phyloP scores from a whole-genome alignment of 2,888 invertebrate species.

The Cotesia congregata region DNA sequence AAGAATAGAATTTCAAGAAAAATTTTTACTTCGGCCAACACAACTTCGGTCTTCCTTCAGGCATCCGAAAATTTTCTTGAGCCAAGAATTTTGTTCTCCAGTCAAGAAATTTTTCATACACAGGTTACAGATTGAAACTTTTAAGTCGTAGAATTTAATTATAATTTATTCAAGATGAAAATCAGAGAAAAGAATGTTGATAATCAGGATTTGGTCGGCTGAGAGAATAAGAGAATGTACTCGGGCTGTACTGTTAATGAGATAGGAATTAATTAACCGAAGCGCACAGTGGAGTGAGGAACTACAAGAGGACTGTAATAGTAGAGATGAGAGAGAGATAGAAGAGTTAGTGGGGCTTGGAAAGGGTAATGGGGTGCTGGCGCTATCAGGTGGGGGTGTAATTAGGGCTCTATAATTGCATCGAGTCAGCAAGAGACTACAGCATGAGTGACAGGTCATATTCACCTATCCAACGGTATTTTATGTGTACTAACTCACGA shows the following conservation, averaged over 20 bases:
- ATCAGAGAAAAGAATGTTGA: slow-evolving; percentile 15
- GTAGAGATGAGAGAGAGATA: slow-evolving; percentile 22
- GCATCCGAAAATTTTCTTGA: too few relatives aligned
- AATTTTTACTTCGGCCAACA: too few relatives aligned
- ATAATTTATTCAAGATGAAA: slow-evolving; percentile 18
- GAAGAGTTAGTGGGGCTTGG: slow-evolving; percentile 22
- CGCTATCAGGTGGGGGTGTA: slow-evolving; percentile 47
- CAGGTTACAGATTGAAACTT: not conserved
- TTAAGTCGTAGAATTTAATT: slow-evolving; percentile 12
- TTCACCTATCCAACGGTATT: not conserved
- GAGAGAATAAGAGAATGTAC: slow-evolving; percentile 51
- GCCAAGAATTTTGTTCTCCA: too few relatives aligned
- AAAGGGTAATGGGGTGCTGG: slow-evolving; percentile 36
- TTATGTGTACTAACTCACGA: not conserved
- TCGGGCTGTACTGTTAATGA: slow-evolving; percentile 63
- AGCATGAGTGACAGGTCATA: slow-evolving; percentile 25
- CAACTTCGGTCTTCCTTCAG: too few relatives aligned
- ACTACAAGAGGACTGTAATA: slow-evolving; percentile 20
- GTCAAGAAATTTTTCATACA: too few relatives aligned
- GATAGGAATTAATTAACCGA: slow-evolving; percentile 68
- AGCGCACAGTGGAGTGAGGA: slow-evolving; percentile 47
- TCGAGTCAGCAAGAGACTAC: slow-evolving; percentile 57
- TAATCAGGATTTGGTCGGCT: slow-evolving; percentile 1
- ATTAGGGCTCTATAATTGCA: slow-evolving; percentile 61
- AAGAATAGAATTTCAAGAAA: too few relatives aligned